Percentiles rank a stretch among this genome's conserved stretches.
Conservation (phyloP, 2,888 invertebrate genomes). For the Lagria hirta region DNA sequence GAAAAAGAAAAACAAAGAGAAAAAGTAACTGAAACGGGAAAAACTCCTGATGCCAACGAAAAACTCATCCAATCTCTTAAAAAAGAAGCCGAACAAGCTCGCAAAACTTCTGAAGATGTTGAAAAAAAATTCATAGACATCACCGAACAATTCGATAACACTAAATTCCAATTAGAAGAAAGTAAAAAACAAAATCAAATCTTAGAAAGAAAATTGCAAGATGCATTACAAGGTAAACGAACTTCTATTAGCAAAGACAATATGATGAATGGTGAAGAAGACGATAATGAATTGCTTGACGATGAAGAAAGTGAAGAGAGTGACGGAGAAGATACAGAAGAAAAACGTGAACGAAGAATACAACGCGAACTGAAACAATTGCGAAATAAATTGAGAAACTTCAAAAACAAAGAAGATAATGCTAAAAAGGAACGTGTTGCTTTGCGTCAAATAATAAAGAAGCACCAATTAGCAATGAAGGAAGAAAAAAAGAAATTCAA, state of each 20-base stretch:
- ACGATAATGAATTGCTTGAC: conserved; percentile 54
- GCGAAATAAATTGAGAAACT: conserved; percentile 56
- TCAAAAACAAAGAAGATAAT: conserved; percentile 67
- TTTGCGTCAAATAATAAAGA: conserved; percentile 78
- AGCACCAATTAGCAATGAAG: conserved; percentile 74
- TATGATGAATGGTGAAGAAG: conserved; percentile 59
- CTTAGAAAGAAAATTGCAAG: conserved; percentile 75
- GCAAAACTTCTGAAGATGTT: conserved; percentile 76
- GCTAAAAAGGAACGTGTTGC: conserved; percentile 78
- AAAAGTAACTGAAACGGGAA: conserved; percentile 34
- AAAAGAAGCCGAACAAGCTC: conserved; percentile 73
- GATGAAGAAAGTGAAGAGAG: conserved; percentile 62
- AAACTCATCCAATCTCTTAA: conserved; percentile 68
- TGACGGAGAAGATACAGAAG: conserved; percentile 67
- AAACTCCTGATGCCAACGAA: conserved; percentile 42
- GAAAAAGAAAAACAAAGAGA: conserved; percentile 64
- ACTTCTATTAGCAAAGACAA: conserved; percentile 14
- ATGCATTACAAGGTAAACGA: conserved; percentile 57
- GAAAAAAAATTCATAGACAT: conserved; percentile 77
- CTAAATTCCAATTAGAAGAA: conserved; percentile 77
- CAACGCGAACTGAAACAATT: conserved; percentile 72
- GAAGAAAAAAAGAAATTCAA: conserved; percentile 83
- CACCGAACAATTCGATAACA: conserved; percentile 74
- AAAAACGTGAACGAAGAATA: conserved; percentile 61
- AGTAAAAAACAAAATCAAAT: conserved; percentile 74